These are phyloP conservation scores for Mythimna impura DNA, from an alignment of 2,888 invertebrate genomes.

Conservation along the genomic window DNA sequence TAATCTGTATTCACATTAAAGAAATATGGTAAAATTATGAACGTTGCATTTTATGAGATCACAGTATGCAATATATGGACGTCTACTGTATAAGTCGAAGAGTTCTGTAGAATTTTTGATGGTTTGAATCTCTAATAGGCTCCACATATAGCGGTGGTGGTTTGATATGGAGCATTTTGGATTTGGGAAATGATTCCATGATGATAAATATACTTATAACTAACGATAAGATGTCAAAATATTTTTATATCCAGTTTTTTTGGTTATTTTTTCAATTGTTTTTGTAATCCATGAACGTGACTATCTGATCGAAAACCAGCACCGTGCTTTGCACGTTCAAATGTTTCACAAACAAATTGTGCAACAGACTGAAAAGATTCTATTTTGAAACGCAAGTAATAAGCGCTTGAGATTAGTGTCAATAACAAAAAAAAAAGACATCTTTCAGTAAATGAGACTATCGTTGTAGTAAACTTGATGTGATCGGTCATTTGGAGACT, in stretches of 20 bases:
- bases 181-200: no score
- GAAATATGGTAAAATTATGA: not conserved
- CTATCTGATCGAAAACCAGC: not conserved
- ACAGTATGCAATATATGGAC: no score
- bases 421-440: not conserved
- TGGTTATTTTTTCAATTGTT: no score
- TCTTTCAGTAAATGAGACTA: not conserved
- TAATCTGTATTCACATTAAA: not conserved
- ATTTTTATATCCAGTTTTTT: no score
- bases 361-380: conserved; percentile 22
- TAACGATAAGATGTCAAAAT: not conserved
- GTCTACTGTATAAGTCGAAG: not conserved
- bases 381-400: conserved; percentile 40
- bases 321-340: not conserved
- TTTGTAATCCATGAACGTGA: not conserved
- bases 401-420: conserved; percentile 11
- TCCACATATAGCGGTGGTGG: no score
- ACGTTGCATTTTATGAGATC: not conserved
- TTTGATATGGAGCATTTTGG: no score
- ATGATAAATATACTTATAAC: not conserved
- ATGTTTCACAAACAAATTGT: conserved; percentile 31
- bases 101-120: not conserved
- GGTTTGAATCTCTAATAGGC: not conserved
- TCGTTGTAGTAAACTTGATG: conserved; percentile 4
- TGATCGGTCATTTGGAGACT: conserved; percentile 38